Evolutionary conservation across 1,140 invertebrate species (phyloP).

Genomic region (Sesamia nonagrioides): DNA sequence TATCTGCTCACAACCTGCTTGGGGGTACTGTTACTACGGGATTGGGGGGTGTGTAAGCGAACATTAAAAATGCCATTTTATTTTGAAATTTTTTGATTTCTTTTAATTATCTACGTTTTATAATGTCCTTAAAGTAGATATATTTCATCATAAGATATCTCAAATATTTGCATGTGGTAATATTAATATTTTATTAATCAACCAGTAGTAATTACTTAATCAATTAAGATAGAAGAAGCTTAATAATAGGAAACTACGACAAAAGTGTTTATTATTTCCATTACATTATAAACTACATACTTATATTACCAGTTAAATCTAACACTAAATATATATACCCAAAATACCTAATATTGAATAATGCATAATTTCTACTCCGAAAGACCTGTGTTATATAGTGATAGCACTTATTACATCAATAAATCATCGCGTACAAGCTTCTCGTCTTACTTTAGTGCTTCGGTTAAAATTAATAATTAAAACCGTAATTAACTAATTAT

Average conservation of each 20-base stretch:
- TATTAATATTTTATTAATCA: slow-evolving; percentile 88
- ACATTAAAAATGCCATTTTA: slow-evolving; percentile 87
- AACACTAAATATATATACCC: slow-evolving; percentile 86
- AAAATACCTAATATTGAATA: slow-evolving; percentile 88
- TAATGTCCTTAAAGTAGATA: slow-evolving; percentile 88
- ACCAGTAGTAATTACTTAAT: slow-evolving; percentile 87
- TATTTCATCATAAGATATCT: slow-evolving; percentile 88
- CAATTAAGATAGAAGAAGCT: slow-evolving; percentile 88
- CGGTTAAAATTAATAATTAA: slow-evolving; percentile 87
- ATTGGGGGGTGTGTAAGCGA: slow-evolving; percentile 57
- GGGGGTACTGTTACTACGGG: slow-evolving; percentile 61
- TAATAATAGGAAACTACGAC: slow-evolving; percentile 87
- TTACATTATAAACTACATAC: slow-evolving; percentile 87
- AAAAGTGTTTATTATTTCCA: slow-evolving; percentile 84
- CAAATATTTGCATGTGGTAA: slow-evolving; percentile 88
- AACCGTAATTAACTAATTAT: slow-evolving; percentile 89
- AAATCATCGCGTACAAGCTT: slow-evolving; percentile 82
- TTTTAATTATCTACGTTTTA: slow-evolving; percentile 88
- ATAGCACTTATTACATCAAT: slow-evolving; percentile 85
- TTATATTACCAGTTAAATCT: slow-evolving; percentile 86
- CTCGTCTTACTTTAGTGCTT: slow-evolving; percentile 84
- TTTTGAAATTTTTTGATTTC: slow-evolving; percentile 88
- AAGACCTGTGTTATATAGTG: slow-evolving; percentile 82
- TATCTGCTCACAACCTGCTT: slow-evolving; percentile 55
- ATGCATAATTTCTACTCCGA: slow-evolving; percentile 86